These are phyloP conservation scores for Sinocyclocheilus maitianheensis DNA, from an alignment of 2,113 vertebrate genomes.

Conservation along the genomic window DNA sequence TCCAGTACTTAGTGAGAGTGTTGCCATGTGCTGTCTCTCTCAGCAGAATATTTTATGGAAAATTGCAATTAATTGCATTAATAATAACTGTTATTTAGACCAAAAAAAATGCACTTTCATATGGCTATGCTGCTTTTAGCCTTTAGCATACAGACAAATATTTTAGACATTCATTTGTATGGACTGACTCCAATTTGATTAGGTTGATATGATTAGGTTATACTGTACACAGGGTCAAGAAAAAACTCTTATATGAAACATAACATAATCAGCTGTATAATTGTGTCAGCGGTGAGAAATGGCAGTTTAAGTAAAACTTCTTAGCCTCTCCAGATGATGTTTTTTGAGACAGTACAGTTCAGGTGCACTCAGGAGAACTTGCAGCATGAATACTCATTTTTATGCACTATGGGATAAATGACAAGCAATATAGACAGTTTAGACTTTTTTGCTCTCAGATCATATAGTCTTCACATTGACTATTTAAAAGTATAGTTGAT, in stretches of 20 bases:
- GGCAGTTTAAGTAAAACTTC: neutral
- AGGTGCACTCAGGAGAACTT: neutral
- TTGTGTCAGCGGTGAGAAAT: constrained; percentile 23
- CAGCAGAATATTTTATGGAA: neutral
- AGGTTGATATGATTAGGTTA: constrained; percentile 19
- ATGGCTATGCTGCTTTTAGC: neutral
- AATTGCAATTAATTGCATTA: neutral
- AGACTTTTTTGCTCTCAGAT: neutral
- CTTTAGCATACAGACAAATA: constrained; percentile 21
- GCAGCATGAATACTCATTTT: neutral
- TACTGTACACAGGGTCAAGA: neutral
- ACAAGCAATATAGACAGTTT: neutral
- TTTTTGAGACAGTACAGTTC: neutral
- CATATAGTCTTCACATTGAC: neutral
- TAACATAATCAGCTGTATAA: constrained; percentile 9
- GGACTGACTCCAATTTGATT: constrained; percentile 12
- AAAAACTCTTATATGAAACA: neutral
- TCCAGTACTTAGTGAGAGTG: neutral
- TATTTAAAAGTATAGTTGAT: neutral
- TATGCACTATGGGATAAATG: neutral
- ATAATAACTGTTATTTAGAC: neutral
- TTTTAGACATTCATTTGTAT: neutral
- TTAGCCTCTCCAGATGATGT: neutral
- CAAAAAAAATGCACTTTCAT: neutral
- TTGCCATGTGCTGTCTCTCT: neutral